Evolutionary conservation across 2,888 invertebrate genomes (phyloP).

Genomic region (Pristionchus mayeri): DNA sequence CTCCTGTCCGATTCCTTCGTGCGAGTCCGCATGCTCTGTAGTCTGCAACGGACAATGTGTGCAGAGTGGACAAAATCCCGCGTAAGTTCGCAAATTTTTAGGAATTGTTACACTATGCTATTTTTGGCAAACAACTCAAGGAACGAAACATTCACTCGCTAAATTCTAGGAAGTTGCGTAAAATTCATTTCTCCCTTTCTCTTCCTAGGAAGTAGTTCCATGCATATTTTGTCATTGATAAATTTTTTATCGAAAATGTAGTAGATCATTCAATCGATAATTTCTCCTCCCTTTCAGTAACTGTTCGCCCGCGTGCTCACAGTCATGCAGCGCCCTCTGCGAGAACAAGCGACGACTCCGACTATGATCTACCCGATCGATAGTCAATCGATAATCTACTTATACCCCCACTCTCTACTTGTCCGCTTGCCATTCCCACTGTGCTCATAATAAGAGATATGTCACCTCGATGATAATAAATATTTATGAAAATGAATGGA

Average conservation of each 20-base stretch:
- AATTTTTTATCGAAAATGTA: too few species aligned
- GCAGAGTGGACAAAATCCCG: constrained; percentile 18
- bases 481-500: constrained; percentile 11
- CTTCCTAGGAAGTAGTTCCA: too few species aligned
- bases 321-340: constrained; percentile 43
- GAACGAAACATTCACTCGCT: too few species aligned
- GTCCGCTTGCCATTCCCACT: constrained; percentile 42
- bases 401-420: constrained; percentile 16
- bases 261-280: too few species aligned
- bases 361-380: neutral
- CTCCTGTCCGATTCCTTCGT: constrained; percentile 51
- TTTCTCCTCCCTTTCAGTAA: too few species aligned
- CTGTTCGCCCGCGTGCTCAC: constrained; percentile 39
- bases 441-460: constrained; percentile 41
- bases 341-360: constrained; percentile 47
- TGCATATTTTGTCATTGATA: too few species aligned
- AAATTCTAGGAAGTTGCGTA: too few species aligned
- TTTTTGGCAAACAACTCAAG: too few species aligned
- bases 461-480: constrained; percentile 28
- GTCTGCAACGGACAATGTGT: constrained; percentile 49
- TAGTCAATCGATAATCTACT: neutral
- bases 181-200: too few species aligned
- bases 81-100: neutral
- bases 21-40: constrained; percentile 59
- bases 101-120: too few species aligned